Evolutionary conservation across 2,797 vertebrate species (phyloP), one percentile per base, ranked within the genome.

Genomic region (Gymnoscopelus braueri): DNA sequence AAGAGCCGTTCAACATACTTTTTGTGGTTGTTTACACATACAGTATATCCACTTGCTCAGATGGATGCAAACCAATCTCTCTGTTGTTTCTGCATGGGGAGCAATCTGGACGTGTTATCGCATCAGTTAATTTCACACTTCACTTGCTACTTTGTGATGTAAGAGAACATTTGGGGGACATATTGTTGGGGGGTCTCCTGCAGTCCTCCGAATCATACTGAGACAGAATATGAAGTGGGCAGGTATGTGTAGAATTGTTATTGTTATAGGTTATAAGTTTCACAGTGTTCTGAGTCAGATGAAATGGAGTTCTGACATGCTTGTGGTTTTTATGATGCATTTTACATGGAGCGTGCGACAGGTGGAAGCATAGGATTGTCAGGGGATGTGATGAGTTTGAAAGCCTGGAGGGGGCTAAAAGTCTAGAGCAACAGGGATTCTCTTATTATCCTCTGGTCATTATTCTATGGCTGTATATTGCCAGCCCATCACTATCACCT

Each of bases 71-170:
- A 67, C 61, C 71, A 66, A 76, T 86, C 66, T 78, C 77, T 75
- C 72, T 73, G 55, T 67, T 84, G 67, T 67, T 76, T 73, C 23
- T 79, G 86, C 80, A 66, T 72, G 48, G 48, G 67, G 68, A 72
- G 79, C 84, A 87, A 90, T 91, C 88, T 86, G 77, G 84, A 87
- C 85, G 72, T 85, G 89, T 87, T 80, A 84, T 86, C 80, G 74
- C 86, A 84, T 92, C 90, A 83, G 86, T 89, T 91, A 77, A 91
- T 93, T 92, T 93, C 91, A 92, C 89, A 90, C 88, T 84, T 84
- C 79, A 69, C 85, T 91, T 82, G 74, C 85, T 86, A 68, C 83
- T 83, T 88, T 85, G 84, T 84, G 84, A 88, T 90, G 87, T 80
- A 86, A 84, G 54, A 60, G 53, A 57, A 63, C 60, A 59, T 44